Percentiles rank a stretch among this genome's conserved stretches.
Conservation (phyloP, 2,797 vertebrate genomes). For the Crenuchus spilurus region DNA sequence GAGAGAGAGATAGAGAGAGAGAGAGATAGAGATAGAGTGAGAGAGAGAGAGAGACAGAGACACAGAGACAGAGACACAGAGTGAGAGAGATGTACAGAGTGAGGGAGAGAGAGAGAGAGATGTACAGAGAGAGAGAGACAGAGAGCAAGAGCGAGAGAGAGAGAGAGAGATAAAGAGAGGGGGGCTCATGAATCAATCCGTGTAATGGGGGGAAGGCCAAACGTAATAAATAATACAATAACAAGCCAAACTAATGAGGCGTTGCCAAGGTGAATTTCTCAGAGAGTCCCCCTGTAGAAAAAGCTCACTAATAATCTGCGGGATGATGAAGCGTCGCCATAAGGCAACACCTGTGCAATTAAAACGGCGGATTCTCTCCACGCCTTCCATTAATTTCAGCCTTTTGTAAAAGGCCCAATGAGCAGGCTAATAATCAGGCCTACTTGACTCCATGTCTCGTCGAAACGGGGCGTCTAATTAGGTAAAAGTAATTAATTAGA, state of each 20-base stretch:
- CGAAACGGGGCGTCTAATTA: conserved; percentile 99
- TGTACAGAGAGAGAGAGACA: conserved; percentile 1
- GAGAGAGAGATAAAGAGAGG: conserved; percentile 25
- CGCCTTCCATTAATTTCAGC: conserved; percentile 99
- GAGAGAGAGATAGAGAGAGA: too few relatives aligned
- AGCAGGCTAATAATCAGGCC: conserved; percentile 99
- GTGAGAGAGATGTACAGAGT: not conserved
- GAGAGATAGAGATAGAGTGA: not conserved
- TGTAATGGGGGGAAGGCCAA: conserved; percentile 95
- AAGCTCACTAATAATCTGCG: conserved; percentile 90
- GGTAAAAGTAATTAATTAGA: conserved; percentile 99
- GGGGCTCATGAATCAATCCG: conserved; percentile 96
- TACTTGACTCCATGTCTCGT: conserved; percentile 98
- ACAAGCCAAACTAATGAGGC: conserved; percentile 99
- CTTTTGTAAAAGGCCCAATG: conserved; percentile 94
- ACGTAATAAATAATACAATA: conserved; percentile 99
- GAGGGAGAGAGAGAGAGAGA: not conserved
- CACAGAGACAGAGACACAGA: not conserved
- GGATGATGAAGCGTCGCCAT: conserved; percentile 99
- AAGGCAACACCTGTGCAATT: conserved; percentile 99
- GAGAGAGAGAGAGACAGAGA: not conserved
- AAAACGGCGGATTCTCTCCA: conserved; percentile 93
- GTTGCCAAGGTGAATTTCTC: conserved; percentile 94
- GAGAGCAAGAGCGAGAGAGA: conserved; percentile 5
- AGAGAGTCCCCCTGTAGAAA: conserved; percentile 91